Percentiles rank a stretch among this genome's conserved stretches.
These are phyloP conservation scores for Hemichromis elongatus DNA, from an alignment of 2,113 vertebrate genomes.

Conservation along the genomic window DNA sequence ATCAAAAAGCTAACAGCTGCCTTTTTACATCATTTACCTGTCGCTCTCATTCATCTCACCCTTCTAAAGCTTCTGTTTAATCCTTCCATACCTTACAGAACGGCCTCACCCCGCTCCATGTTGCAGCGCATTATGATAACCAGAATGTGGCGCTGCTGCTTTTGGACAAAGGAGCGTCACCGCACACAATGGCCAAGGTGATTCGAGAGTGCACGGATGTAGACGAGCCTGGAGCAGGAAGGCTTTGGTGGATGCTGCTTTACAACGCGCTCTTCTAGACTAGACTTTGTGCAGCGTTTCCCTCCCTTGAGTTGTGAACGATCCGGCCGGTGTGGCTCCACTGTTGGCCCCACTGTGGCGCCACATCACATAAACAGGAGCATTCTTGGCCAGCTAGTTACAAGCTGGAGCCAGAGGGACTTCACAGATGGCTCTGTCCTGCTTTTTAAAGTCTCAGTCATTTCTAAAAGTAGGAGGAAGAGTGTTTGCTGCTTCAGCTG, in stretches of 20 bases:
- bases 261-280: background rate
- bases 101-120: slow-evolving; percentile 95
- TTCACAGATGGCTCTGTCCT: background rate
- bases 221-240: background rate
- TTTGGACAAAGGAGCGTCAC: slow-evolving; percentile 94
- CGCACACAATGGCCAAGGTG: slow-evolving; percentile 92
- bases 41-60: background rate
- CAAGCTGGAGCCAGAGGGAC: background rate
- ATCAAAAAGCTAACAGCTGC: slow-evolving; percentile 2
- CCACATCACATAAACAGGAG: background rate
- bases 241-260: background rate
- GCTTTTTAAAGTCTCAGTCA: background rate
- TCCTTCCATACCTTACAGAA: slow-evolving; percentile 83
- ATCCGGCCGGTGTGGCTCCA: background rate
- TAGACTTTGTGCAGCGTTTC: background rate
- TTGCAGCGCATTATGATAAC: slow-evolving; percentile 98
- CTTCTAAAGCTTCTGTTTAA: background rate
- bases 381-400: background rate
- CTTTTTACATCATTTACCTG: background rate
- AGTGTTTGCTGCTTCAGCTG: background rate
- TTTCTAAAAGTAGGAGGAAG: rapidly evolving
- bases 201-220: slow-evolving; percentile 16
- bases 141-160: slow-evolving; percentile 96
- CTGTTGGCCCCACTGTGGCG: no score
- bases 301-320: background rate